Conservation (phyloP, 2,797 vertebrate species). For the Eulemur mongoz region DNA sequence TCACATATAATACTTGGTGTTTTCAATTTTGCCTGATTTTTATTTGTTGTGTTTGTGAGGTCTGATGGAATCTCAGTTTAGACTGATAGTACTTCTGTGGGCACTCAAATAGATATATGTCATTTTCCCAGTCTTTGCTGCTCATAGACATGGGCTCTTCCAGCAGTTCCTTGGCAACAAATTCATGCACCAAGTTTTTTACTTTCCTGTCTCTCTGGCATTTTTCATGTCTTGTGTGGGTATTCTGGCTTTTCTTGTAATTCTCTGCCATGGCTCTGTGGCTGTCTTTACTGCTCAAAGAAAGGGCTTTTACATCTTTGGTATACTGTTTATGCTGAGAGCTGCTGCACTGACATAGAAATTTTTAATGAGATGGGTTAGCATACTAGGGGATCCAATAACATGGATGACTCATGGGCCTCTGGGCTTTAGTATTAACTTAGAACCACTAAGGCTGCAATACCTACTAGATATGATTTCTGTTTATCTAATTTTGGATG, state of each 20-base stretch:
- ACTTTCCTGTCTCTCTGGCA: not conserved
- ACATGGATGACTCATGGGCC: not conserved
- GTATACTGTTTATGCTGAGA: not conserved
- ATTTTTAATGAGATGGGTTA: not conserved
- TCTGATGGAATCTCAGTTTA: conserved; percentile 5
- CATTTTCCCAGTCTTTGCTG: not conserved
- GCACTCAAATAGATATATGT: not conserved
- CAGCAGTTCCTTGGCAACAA: not conserved
- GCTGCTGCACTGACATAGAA: not conserved
- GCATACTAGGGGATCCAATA: not conserved
- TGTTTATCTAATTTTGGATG: not conserved
- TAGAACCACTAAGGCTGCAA: not conserved
- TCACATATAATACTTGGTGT: not conserved
- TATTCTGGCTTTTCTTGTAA: not conserved
- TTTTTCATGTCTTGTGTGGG: not conserved
- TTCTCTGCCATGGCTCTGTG: not conserved
- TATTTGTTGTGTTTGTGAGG: not conserved
- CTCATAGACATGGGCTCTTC: not conserved
- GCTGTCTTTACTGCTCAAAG: not conserved
- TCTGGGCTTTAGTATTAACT: not conserved
- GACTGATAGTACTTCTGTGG: not conserved
- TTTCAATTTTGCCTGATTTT: conserved; percentile 13
- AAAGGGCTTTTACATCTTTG: not conserved
- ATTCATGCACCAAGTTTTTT: not conserved
- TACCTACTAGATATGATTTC: not conserved